phyloP scores from a whole-genome alignment of 2,888 invertebrate genomes.

The Idaea biselata region DNA sequence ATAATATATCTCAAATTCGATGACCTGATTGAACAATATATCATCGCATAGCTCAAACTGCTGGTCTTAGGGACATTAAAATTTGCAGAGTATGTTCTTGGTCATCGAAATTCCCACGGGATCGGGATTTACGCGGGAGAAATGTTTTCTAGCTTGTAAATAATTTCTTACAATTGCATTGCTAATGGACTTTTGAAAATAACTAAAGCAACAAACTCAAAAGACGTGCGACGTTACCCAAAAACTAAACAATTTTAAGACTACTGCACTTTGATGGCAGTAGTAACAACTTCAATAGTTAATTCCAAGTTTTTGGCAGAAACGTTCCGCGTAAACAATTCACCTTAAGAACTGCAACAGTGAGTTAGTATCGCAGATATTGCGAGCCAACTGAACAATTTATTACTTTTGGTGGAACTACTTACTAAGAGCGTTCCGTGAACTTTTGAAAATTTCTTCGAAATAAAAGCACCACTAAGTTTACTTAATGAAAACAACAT shows the following conservation, averaged over 20 bases:
- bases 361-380: conserved; percentile 8
- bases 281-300: conserved; percentile 6
- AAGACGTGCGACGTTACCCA: too few relatives aligned
- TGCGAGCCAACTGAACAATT: conserved; percentile 20
- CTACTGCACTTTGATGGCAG: background rate
- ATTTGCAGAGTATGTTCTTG: too few relatives aligned
- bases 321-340: conserved; percentile 17
- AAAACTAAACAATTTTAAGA: background rate
- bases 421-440: conserved; percentile 16
- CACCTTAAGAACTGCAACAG: conserved; percentile 16
- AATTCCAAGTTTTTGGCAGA: conserved; percentile 18
- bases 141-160: too few relatives aligned
- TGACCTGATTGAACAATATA: too few relatives aligned
- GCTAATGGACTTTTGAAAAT: too few relatives aligned
- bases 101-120: too few relatives aligned
- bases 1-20: too few relatives aligned
- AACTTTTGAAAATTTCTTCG: conserved; percentile 13
- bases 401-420: conserved; percentile 28
- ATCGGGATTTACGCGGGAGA: too few relatives aligned
- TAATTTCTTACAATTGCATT: too few relatives aligned
- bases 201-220: too few relatives aligned
- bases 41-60: too few relatives aligned
- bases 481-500: background rate
- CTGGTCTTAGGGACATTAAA: too few relatives aligned
- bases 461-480: conserved; percentile 3